Evolutionary conservation across 30 jellyfish, hydroid and myxozoan genomes (phyloP).

Genomic region (Chironex yamaguchii): DNA sequence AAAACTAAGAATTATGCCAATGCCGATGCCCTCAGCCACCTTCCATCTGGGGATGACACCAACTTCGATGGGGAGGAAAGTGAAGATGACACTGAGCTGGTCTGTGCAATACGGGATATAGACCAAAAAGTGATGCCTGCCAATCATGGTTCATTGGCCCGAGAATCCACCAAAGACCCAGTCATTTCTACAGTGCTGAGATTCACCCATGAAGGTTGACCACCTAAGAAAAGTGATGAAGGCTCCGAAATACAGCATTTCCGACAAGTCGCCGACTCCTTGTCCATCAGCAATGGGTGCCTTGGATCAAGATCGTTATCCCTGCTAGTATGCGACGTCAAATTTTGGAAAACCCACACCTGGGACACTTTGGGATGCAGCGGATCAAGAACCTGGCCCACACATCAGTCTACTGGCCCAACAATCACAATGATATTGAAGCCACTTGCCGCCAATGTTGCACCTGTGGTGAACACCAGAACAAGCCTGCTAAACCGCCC

Average conservation of each 20-base stretch:
- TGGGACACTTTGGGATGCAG: conserved; percentile 64
- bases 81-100: not conserved
- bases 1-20: conserved; percentile 32
- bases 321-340: conserved; percentile 9
- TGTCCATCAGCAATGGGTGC: conserved; percentile 21
- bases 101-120: conserved; percentile 5
- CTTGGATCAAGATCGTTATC: conserved; percentile 1
- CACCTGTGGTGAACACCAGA: conserved; percentile 51
- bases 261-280: conserved; percentile 19
- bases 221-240: not conserved
- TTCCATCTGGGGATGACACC: conserved; percentile 28
- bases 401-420: conserved; percentile 61
- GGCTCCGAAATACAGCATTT: not conserved
- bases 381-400: conserved; percentile 47
- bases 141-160: conserved; percentile 8
- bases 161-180: conserved; percentile 21
- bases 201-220: conserved; percentile 28
- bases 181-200: not conserved
- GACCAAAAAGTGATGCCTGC: conserved; percentile 19
- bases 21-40: conserved; percentile 38
- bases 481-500: conserved; percentile 22
- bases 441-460: not conserved
- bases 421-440: conserved; percentile 8
- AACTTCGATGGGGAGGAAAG: conserved; percentile 26
- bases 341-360: conserved; percentile 43